These are phyloP conservation scores for Aurelia aurita complex sp. Pacific DNA, from an alignment of 30 jellyfish, hydroid and myxozoan species.

Conservation along the genomic window DNA sequence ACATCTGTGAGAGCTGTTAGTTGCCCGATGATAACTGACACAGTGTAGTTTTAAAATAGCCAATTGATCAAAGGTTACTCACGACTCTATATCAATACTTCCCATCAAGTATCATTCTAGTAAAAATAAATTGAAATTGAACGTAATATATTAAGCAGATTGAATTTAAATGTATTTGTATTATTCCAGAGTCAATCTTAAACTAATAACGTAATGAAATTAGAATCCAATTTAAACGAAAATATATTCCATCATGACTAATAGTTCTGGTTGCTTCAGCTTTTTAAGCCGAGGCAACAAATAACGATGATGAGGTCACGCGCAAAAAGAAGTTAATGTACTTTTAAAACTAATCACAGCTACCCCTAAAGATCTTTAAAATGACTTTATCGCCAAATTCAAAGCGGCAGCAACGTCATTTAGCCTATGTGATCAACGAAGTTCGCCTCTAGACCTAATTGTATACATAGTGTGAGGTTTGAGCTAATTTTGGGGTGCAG, in stretches of 20 bases:
- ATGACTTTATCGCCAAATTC: too few relatives aligned
- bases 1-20: too few relatives aligned
- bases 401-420: too few relatives aligned
- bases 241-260: constrained; percentile 20
- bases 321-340: not conserved
- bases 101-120: not conserved
- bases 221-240: constrained; percentile 49
- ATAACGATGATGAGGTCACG: not conserved
- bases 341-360: not conserved
- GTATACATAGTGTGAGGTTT: too few relatives aligned
- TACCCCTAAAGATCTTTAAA: too few relatives aligned
- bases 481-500: too few relatives aligned
- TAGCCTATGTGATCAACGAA: too few relatives aligned
- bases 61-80: too few relatives aligned
- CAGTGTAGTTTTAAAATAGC: too few relatives aligned
- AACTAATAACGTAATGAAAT: constrained; percentile 59
- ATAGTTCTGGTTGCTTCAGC: constrained; percentile 23
- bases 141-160: constrained; percentile 57
- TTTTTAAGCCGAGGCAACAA: constrained; percentile 40
- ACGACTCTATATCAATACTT: too few relatives aligned
- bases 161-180: constrained; percentile 42
- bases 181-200: constrained; percentile 29
- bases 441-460: too few relatives aligned
- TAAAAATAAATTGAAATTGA: constrained; percentile 41
- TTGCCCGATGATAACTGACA: too few relatives aligned